A percentile compares a stretch with the other conserved stretches of the same genome.
Conservation (phyloP, 2,888 invertebrate genomes). For the Amphimallon solstitiale region DNA sequence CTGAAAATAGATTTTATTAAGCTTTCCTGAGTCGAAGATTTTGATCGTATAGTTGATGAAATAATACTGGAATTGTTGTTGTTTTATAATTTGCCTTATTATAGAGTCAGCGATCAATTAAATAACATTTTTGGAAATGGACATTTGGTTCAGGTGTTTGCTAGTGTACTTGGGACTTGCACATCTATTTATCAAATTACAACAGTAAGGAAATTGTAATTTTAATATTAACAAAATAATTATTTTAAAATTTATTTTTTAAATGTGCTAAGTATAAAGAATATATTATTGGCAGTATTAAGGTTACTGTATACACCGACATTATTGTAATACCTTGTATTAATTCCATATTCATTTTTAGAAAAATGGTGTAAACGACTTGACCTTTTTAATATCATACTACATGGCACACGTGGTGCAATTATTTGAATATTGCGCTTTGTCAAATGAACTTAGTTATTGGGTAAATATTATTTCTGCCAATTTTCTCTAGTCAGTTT, state of each 20-base stretch:
- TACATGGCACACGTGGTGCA: slow-evolving; percentile 45
- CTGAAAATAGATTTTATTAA: no score
- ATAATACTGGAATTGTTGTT: background rate
- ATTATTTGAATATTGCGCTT: slow-evolving; percentile 43
- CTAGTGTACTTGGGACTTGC: slow-evolving; percentile 43
- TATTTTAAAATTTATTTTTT: no score
- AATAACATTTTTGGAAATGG: slow-evolving; percentile 42
- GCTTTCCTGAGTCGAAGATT: no score
- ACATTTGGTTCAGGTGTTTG: slow-evolving; percentile 42
- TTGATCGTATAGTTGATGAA: no score
- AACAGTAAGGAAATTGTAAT: background rate
- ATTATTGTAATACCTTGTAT: no score
- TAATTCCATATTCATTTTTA: background rate
- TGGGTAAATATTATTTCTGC: slow-evolving; percentile 30
- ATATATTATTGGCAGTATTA: no score
- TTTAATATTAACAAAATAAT: no score
- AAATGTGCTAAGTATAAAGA: no score
- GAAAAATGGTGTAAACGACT: background rate
- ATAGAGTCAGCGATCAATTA: slow-evolving; percentile 41
- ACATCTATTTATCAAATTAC: slow-evolving; percentile 42
- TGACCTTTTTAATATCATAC: slow-evolving; percentile 36
- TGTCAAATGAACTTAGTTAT: slow-evolving; percentile 44
- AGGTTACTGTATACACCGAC: no score
- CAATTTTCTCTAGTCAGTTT: no score
- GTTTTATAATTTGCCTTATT: background rate